Percentiles rank a stretch among this genome's conserved stretches.
Evolutionary conservation across 2,797 vertebrate species (phyloP).

Genomic region (Chlorospingus flavigularis): DNA sequence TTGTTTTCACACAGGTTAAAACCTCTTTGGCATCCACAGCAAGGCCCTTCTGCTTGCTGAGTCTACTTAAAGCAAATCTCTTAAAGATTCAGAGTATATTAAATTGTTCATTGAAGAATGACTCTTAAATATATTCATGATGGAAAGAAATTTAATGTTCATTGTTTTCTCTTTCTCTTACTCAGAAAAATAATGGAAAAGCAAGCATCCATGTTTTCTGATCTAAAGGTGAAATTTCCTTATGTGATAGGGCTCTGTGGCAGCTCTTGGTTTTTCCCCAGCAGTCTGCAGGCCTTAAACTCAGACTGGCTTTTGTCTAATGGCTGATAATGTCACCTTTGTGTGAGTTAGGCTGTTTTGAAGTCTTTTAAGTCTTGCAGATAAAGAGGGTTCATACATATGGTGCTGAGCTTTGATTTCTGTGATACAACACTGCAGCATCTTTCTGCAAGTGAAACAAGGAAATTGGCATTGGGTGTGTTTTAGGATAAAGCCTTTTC

Average conservation of each 20-base stretch:
- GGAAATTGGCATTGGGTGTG: background rate
- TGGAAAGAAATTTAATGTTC: background rate
- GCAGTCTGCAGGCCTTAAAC: background rate
- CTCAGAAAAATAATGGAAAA: background rate
- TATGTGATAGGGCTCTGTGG: background rate
- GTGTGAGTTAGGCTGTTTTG: accelerated
- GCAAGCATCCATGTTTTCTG: background rate
- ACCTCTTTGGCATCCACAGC: background rate
- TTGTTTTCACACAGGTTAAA: background rate
- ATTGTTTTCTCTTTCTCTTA: background rate
- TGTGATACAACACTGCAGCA: background rate
- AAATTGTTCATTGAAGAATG: background rate
- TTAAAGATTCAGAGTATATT: background rate
- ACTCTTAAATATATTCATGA: background rate
- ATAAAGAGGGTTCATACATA: background rate
- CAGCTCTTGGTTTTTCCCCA: background rate
- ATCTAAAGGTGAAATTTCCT: background rate
- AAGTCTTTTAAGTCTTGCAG: background rate
- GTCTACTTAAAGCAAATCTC: background rate
- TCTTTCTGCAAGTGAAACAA: background rate
- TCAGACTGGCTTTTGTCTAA: background rate
- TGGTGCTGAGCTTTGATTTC: background rate
- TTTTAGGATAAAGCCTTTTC: background rate
- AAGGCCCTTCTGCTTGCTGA: background rate
- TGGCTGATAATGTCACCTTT: background rate